phyloP scores from a whole-genome alignment of 2,113 vertebrate species.

The Columba livia region DNA sequence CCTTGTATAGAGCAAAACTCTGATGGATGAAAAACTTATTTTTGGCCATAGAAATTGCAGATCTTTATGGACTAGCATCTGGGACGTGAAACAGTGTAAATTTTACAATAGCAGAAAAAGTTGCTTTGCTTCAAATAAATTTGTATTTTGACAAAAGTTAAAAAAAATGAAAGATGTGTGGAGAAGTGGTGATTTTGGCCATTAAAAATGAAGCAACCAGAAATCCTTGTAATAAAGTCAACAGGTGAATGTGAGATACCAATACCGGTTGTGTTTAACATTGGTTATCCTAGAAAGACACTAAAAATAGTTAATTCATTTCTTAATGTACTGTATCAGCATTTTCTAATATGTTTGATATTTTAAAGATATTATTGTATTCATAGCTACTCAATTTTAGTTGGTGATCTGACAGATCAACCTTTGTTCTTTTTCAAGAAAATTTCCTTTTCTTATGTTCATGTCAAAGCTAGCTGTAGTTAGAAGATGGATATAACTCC shows the following conservation, averaged over 20 bases:
- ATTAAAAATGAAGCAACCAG: neutral
- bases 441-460: neutral
- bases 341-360: neutral
- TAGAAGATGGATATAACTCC: neutral
- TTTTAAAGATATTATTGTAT: neutral
- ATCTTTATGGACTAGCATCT: neutral
- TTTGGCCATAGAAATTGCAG: neutral
- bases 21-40: neutral
- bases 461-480: neutral
- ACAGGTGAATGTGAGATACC: neutral
- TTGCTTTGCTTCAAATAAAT: neutral
- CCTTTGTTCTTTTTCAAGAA: neutral
- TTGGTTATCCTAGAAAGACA: neutral
- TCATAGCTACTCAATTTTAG: neutral
- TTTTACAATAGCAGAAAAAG: neutral
- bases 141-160: neutral
- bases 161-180: neutral
- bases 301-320: neutral
- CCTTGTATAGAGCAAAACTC: neutral
- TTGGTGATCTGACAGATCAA: neutral
- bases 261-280: neutral
- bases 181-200: neutral
- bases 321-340: neutral
- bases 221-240: neutral
- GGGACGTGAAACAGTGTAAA: neutral